phyloP scores from a whole-genome alignment of 1,140 invertebrate genomes.

The Carposina sasakii region DNA sequence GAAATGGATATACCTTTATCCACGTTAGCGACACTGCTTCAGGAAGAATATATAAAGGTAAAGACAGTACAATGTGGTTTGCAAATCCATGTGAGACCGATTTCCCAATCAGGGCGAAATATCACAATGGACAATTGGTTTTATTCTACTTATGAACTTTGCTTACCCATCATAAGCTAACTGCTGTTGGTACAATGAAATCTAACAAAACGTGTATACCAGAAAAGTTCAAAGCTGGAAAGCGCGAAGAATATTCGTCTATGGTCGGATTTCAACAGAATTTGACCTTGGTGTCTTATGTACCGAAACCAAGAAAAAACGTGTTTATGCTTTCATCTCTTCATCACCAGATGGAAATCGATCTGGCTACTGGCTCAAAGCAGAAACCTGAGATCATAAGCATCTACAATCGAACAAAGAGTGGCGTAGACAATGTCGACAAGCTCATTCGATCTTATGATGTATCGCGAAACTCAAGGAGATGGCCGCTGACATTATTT shows the following conservation, averaged over 20 bases:
- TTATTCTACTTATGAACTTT: slow-evolving; percentile 21
- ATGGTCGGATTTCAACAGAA: slow-evolving; percentile 11
- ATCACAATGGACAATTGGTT: slow-evolving; percentile 35
- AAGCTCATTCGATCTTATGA: slow-evolving; percentile 4
- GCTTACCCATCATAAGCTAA: slow-evolving; percentile 4
- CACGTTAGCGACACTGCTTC: no score
- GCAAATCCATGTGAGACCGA: no score
- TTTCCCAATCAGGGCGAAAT: no score
- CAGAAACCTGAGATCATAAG: slow-evolving; percentile 49
- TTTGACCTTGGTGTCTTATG: slow-evolving; percentile 17
- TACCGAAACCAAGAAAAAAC: slow-evolving; percentile 20
- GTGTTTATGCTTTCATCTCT: slow-evolving; percentile 19
- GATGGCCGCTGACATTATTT: slow-evolving; percentile 7
- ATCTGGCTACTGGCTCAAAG: slow-evolving; percentile 17
- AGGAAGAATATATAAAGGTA: no score
- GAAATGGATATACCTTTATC: no score
- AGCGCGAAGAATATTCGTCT: slow-evolving; percentile 22
- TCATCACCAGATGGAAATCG: slow-evolving; percentile 14
- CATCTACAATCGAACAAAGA: slow-evolving; percentile 55
- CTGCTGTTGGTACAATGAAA: slow-evolving; percentile 9
- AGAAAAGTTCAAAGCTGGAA: slow-evolving; percentile 19
- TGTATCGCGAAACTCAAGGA: background rate
- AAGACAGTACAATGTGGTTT: no score
- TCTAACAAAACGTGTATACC: slow-evolving; percentile 6
- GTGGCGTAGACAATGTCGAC: slow-evolving; percentile 37